Evolutionary conservation across 2,113 vertebrate genomes (phyloP), one percentile per base, ranked within the genome.

Genomic region (Chaetodon trifascialis): DNA sequence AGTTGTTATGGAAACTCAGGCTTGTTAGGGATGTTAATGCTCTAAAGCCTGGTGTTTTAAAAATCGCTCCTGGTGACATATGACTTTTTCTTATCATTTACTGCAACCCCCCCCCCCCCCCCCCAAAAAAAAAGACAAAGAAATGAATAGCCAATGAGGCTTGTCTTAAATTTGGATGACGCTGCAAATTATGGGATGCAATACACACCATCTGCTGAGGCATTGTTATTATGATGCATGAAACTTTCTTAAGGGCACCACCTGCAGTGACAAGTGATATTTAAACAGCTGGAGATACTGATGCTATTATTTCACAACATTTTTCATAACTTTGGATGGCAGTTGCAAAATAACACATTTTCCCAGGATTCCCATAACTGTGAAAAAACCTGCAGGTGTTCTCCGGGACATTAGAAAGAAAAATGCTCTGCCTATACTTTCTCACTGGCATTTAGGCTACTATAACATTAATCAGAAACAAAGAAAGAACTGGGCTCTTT

Each of bases 231-330:
- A 73, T 64, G 55, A 71, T 73, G 65, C 58, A 58, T 66, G 38
- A 52, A 66, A 80, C 19, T 64, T 83, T 79, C 14, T 79, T 56
- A 74, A 65, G 58, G 73, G 30, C 42, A 83, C 65, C 66, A 47
- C 86, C 82, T 73, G 78, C 80, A 84, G 79, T 73, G 64, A 19
- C 40, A 42, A 68, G 81, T 71, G 67, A 72, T 81, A 81, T 76
- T 87, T 79, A 83, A 88, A 81, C 88, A 87, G 75, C 84, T 78
- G 77, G 82, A 65, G 72, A 75, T 58, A 38, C 47, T 36, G 7
- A 40, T 52, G 49, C 11, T 73, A 44, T 76, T 59, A 81, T 77
- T 84, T n/a, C 49, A 60, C 40, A 79, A 12, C 25, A 65, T 69
- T 67, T 82, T 85, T 88, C 71, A 75, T 67, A 87, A 76, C 12